Percentiles rank a stretch among this genome's conserved stretches.
phyloP scores from a whole-genome alignment of 2,797 vertebrate species.

The Anabacerthia variegaticeps region DNA sequence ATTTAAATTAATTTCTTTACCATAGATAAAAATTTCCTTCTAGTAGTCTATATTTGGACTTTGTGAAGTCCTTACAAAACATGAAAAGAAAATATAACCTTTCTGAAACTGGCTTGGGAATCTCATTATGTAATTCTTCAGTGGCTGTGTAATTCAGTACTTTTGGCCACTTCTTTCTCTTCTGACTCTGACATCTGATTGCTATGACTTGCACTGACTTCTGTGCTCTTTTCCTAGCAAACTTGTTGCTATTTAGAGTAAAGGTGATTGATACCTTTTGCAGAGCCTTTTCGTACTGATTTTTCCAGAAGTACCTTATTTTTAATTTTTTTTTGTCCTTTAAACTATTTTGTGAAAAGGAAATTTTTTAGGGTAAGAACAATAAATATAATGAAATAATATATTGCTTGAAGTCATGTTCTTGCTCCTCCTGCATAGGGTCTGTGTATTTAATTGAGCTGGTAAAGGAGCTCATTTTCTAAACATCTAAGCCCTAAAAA shows the following conservation, averaged over 20 bases:
- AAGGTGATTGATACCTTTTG: not conserved
- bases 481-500: not conserved
- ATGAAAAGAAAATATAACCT: not conserved
- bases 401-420: not conserved
- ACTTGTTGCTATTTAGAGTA: not conserved
- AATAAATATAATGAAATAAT: not conserved
- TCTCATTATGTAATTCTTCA: not conserved
- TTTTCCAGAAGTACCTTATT: not conserved
- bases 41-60: not conserved
- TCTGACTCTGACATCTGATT: not conserved
- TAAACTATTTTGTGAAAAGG: not conserved
- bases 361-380: not conserved
- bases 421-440: accelerated
- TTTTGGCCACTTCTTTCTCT: not conserved
- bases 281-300: not conserved
- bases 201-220: not conserved
- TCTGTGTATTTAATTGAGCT: not conserved
- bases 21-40: not conserved
- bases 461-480: not conserved
- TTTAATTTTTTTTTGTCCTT: not conserved
- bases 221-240: not conserved
- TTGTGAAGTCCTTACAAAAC: not conserved
- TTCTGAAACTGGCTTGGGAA: not conserved
- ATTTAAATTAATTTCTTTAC: not conserved
- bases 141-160: not conserved